These are phyloP conservation scores for Talpa occidentalis DNA, from an alignment of 2,113 vertebrate genomes.

Conservation along the genomic window DNA sequence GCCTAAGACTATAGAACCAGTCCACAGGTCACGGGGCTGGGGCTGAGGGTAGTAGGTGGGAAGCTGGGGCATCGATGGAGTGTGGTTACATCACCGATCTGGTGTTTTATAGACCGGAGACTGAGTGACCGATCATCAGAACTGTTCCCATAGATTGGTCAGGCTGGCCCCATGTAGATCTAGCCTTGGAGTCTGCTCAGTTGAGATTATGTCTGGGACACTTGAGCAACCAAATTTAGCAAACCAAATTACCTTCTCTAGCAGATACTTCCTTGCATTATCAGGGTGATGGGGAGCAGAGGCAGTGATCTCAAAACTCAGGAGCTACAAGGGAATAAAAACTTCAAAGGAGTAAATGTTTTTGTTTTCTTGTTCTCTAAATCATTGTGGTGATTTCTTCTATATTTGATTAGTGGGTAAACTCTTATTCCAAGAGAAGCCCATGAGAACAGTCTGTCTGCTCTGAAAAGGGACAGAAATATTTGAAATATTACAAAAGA, in stretches of 20 bases:
- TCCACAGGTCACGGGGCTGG: not conserved
- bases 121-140: not conserved
- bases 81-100: not conserved
- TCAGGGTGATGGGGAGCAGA: not conserved
- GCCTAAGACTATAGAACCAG: not conserved
- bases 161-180: not conserved
- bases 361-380: conserved; percentile 59
- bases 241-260: conserved; percentile 47
- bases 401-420: conserved; percentile 67
- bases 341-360: conserved; percentile 34
- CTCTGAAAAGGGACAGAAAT: conserved; percentile 66
- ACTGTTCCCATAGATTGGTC: not conserved
- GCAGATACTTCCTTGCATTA: conserved; percentile 55
- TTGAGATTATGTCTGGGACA: not conserved
- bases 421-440: conserved; percentile 48
- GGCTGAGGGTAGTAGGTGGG: not conserved
- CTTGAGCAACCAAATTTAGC: not conserved
- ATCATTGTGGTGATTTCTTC: conserved; percentile 58
- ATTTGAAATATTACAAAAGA: conserved; percentile 71
- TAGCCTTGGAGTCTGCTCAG: not conserved
- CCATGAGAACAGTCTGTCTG: conserved; percentile 52
- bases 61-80: not conserved
- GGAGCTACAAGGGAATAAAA: conserved; percentile 36
- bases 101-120: not conserved
- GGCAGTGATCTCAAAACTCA: not conserved